Base-by-base conservation (phyloP, 37 sponge, comb jelly and placozoan species). In the Haliclona indistincta region DNA sequence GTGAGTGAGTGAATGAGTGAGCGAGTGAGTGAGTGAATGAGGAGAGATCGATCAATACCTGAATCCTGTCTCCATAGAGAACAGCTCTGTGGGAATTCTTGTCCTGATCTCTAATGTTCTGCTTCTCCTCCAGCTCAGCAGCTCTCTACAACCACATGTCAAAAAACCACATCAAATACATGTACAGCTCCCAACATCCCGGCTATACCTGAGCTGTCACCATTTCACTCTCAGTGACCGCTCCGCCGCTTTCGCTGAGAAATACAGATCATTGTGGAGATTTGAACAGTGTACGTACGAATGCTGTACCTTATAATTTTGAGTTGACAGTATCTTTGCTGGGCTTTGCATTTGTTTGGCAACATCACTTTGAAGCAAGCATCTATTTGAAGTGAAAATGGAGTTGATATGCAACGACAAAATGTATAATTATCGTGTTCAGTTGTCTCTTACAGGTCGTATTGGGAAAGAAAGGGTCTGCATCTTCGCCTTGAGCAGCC, bases 311-410 rank as follows among this genome's bases (percentile, higher is more conserved):
- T n/a, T n/a, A n/a, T n/a, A n/a, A n/a, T n/a, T 58, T 58, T 6
- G 26, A 58, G 23, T 58, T 11, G 40, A 67, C 38, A 74, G 23
- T 82, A 68, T 22, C 40, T 47, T 28, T 82, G 66, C 38, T 77
- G 70, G 10, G 89, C 89, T 43, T 82, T 76, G 75, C 72, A 76
- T 61, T 82, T 82, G 89, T 81, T 88, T 6, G 89, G 83, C 29
- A 67, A 67, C 32, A 88, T 33, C 2, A 88, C 79, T 35, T 77
- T 82, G 63, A 82, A 88, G 26, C 77, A 32, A 53, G 79, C 89
- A 69, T 38, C 85, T 84, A 34, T n/a, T n/a, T n/a, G n/a, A n/a
- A n/a, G n/a, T n/a, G n/a, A n/a, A n/a, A n/a, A n/a, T n/a, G n/a
- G 13, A n/a, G 6, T 58, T 25, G 60, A 25, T 25, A 20, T 20